Evolutionary conservation across 2,797 vertebrate genomes (phyloP), one percentile per base, ranked within the genome.

Genomic region (Percopsis omiscomaycus): DNA sequence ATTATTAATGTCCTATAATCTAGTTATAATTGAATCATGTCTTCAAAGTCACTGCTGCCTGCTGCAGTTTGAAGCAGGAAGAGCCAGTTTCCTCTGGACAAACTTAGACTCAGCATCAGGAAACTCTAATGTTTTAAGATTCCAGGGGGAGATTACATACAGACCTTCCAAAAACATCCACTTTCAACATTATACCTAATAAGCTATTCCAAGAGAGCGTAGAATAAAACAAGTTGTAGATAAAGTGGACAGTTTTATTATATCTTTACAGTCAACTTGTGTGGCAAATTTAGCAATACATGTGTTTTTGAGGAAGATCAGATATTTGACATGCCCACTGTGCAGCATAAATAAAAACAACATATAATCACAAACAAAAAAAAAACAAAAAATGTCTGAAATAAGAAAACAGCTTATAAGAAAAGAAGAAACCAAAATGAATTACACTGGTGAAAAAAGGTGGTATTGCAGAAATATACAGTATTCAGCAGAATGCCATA

Each of bases 41-140:
- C 44, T 45, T 45, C 5, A 45, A 45, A 45, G 11, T 12, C 44
- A 48, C 16, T 29, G 68, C 47, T 44, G 62, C 74, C 62, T 79
- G 67, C 8, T 86, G 80, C 64, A 70, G 65, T 77, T 80, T 68
- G 66, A 52, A 83, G 85, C 90, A 89, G 88, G 87, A 89, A 89
- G 85, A 73, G 58, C 15, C 68, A 1, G 84, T 86, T 90, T 91
- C 87, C 89, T 88, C 74, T 81, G 75, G 65, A 45, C 77, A 49
- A 72, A 84, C 75, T 86, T 81, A 78, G 82, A 61, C 62, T 57
- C 75, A 81, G 74, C 74, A 65, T 74, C 89, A 89, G 89, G 89
- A 91, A 91, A 73, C 74, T 66, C 46, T 0, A 27, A 71, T 58
- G 10, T 64, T 10, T 42, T 27, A 6, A 86, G 77, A 88, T 87